phyloP scores from a whole-genome alignment of 2,888 invertebrate species.

The Clunio marinus region DNA sequence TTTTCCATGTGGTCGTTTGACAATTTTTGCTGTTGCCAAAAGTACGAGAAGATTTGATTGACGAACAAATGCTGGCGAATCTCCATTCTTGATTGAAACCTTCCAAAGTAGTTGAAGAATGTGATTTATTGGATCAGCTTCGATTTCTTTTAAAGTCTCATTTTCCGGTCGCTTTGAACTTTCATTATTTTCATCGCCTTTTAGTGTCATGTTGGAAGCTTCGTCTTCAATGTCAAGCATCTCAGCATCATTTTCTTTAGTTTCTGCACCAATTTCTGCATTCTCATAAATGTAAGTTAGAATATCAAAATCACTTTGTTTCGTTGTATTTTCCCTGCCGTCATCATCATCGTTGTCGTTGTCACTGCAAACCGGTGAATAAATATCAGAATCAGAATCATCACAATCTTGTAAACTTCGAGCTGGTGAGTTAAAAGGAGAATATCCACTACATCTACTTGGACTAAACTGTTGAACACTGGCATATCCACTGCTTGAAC shows the following conservation, averaged over 20 bases:
- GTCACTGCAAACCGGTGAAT: conserved; percentile 52
- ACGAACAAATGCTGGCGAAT: conserved; percentile 18
- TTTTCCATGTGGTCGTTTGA: conserved; percentile 13
- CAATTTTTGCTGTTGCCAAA: conserved; percentile 28
- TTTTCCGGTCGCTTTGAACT: not conserved
- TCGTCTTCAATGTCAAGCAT: not conserved
- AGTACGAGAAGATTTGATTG: conserved; percentile 26
- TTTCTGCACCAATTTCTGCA: conserved; percentile 4
- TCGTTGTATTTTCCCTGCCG: conserved; percentile 44
- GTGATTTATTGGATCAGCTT: not conserved
- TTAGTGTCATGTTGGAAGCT: not conserved
- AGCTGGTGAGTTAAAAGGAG: conserved; percentile 36
- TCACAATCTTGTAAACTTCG: conserved; percentile 32
- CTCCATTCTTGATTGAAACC: conserved; percentile 19
- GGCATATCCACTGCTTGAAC: conserved; percentile 38
- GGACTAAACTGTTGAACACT: conserved; percentile 11
- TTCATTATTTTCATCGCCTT: not conserved
- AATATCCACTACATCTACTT: conserved; percentile 23
- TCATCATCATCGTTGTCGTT: no score
- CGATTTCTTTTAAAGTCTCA: conserved; percentile 8
- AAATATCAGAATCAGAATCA: conserved; percentile 45
- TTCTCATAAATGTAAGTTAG: conserved; percentile 24
- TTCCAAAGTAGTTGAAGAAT: conserved; percentile 23
- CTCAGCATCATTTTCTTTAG: not conserved
- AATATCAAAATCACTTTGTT: conserved; percentile 26